Base-by-base conservation (phyloP, 2,888 invertebrate species). In the Drosophila rellima region DNA sequence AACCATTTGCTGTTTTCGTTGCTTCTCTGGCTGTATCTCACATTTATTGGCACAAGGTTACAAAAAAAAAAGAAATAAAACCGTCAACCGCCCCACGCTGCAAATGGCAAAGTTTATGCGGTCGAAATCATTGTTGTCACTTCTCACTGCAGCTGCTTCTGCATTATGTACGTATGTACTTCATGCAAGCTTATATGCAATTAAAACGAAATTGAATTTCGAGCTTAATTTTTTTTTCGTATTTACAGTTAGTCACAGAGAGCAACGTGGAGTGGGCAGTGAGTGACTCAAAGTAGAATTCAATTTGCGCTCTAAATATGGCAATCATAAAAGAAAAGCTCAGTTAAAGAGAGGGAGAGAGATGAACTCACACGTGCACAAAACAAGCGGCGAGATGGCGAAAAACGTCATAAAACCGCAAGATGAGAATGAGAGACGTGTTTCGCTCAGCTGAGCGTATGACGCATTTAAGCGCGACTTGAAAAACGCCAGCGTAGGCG, bases 1-100 rank as follows among this genome's bases (percentile, higher is more conserved):
- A 52, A 23, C 23, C 29, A 33, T 68, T 47, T 45, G 40, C 15
- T 4, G 45, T 55, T 35, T 64, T 57, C 51, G 47, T 59, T 74
- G 48, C 37, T 63, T 74, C 63, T 68, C 62, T 51, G 64, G 62
- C 68, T 64, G 60, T 48, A 71, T 82, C 75, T 68, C 44, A 60
- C 78, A 78, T 80, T 80, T 80, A 80, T 80, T 82, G 64, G 82
- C 73, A 78, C 80, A 80, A 78, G 82, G 82, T 74, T 85, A 73
- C 61, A 63, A 67, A 29, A 39, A 54, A 66, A 44, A 37, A 11
- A 37, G n/a, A 37, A 42, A 42, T 4, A 15, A 55, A 55, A 40
- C 18, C 8, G 29, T 42, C 61, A 33, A 29, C 26, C 55, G 26
- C 47, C 60, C 60, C 48, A 60, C 57, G 47, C 52, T 47, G 47